Evolutionary conservation across 2,113 vertebrate species (phyloP).

Genomic region (Anguilla japonica): DNA sequence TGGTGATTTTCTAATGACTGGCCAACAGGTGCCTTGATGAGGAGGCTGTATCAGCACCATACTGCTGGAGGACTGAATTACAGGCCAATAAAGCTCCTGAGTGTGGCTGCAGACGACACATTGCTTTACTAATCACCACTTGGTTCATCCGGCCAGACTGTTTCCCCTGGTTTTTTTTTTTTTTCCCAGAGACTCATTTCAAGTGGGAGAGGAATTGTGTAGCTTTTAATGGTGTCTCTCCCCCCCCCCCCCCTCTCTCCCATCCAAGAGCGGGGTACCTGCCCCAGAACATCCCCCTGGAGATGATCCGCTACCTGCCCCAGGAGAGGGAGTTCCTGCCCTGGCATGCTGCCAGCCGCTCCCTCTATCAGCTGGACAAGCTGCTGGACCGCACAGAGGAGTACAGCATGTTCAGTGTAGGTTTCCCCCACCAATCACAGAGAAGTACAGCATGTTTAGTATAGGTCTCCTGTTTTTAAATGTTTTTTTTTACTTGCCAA

Average conservation of each 20-base stretch:
- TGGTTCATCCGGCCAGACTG: not conserved
- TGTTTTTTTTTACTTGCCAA: too few relatives aligned
- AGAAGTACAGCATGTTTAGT: constrained; percentile 93
- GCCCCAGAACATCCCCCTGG: constrained; percentile 89
- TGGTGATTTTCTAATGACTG: not conserved
- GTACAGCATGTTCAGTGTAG: constrained; percentile 94
- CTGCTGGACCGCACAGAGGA: constrained; percentile 92
- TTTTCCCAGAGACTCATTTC: not conserved
- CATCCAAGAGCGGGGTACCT: constrained; percentile 88
- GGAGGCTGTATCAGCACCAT: not conserved
- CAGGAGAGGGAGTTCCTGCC: constrained; percentile 94
- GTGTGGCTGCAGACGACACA: not conserved
- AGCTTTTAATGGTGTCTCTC: not conserved
- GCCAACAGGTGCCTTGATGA: not conserved
- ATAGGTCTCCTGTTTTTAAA: constrained; percentile 60
- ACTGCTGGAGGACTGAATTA: not conserved
- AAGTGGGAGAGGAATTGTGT: not conserved
- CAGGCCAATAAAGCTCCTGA: not conserved
- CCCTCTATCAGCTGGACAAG: constrained; percentile 94
- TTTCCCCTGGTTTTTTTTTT: not conserved
- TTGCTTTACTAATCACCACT: not conserved
- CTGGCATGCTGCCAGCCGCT: constrained; percentile 92
- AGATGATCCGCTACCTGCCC: constrained; percentile 91
- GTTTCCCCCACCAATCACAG: constrained; percentile 57
- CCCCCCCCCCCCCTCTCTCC: not conserved